Percentiles rank a stretch among this genome's conserved stretches.
Conservation (phyloP, 2,888 invertebrate species). For the Apotomis betuletana region DNA sequence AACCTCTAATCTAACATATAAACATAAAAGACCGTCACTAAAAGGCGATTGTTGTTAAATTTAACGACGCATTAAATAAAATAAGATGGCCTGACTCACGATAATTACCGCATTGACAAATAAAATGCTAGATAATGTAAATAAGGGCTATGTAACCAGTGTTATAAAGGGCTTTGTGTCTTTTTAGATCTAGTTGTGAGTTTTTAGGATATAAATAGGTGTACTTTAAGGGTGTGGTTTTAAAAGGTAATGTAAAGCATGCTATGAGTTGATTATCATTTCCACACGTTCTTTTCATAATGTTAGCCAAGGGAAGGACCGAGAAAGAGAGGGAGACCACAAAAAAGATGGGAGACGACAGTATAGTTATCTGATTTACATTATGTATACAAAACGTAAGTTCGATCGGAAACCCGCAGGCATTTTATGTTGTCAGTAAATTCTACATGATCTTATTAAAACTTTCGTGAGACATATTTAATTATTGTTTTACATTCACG, state of each 20-base stretch:
- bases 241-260: background rate
- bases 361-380: no score
- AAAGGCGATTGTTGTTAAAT: slow-evolving; percentile 81
- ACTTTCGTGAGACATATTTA: no score
- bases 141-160: slow-evolving; percentile 7
- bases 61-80: slow-evolving; percentile 78
- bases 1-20: slow-evolving; percentile 73
- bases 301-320: no score
- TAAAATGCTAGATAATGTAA: slow-evolving; percentile 44
- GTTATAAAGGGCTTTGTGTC: background rate
- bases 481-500: no score
- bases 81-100: slow-evolving; percentile 64
- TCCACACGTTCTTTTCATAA: no score
- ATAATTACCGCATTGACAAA: slow-evolving; percentile 63
- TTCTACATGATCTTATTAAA: no score
- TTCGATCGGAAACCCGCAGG: no score
- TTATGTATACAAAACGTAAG: no score
- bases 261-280: background rate
- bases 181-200: background rate
- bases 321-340: no score
- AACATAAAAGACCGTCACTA: slow-evolving; percentile 77
- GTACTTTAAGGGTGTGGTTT: background rate
- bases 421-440: no score
- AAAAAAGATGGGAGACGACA: no score
- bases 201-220: background rate